Evolutionary conservation across 2,113 vertebrate genomes (phyloP), one percentile per base, ranked within the genome.

Genomic region (Larimichthys crocea): DNA sequence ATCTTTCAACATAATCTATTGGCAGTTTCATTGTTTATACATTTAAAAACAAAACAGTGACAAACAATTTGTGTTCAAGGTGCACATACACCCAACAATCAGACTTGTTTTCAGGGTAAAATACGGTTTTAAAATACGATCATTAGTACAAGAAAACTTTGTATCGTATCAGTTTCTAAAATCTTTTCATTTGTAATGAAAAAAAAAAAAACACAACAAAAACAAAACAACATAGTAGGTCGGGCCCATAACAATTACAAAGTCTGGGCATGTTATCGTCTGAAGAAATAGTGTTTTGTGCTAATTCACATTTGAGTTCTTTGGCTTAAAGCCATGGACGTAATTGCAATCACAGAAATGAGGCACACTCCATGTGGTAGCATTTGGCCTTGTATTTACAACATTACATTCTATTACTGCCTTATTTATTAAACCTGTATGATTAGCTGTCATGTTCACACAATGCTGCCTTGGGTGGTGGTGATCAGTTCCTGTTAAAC

Each of bases 261-360:
- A 77, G 90, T 90, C 89, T 90, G 89, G 78, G 71, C 76, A 88
- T 66, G 83, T 86, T 86, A 83, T 91, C 35, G 42, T 86, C 79
- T 74, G 35, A 85, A 86, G 75, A 84, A 92, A 87, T 76, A 72
- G 20, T 24, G 52, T 74, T 86, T 82, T 75, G 49, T 69, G 40
- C 57, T 64, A 49, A 64, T 81, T 85, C 50, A 59, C 44, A 19
- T 74, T 52, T 78, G 61, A 46, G 72, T 59, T 44, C 20, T 40
- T 76, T 84, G 86, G 84, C 84, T 59, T 53, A 44, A 2, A 9
- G 74, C 87, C 79, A 82, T 17, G n/a, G 40, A 63, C 64, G 61
- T 88, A 86, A 89, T 85, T 83, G 69, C 84, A 86, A 86, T 90
- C 48, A 79, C 35, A 76, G 57, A 87, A 84, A 82, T 31, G 53